Percentiles rank a stretch among this genome's conserved stretches.
phyloP scores from a whole-genome alignment of 2,113 vertebrate species.

The Strix uralensis region DNA sequence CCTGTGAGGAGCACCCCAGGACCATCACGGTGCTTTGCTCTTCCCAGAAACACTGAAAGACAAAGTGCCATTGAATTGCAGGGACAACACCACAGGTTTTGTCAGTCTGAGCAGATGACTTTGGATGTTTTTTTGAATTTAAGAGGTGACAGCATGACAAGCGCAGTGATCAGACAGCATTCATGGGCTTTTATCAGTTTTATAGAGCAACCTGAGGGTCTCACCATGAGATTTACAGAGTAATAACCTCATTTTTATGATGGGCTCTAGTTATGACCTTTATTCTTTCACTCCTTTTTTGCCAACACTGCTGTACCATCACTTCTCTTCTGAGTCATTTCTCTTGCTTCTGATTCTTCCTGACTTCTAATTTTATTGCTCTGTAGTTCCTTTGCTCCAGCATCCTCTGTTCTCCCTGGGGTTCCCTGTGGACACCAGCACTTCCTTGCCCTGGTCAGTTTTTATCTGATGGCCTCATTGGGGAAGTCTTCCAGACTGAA shows the following conservation, averaged over 20 bases:
- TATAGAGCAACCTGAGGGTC: neutral
- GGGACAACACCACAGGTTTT: neutral
- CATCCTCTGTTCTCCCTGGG: neutral
- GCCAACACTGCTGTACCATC: neutral
- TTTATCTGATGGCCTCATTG: neutral
- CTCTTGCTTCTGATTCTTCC: neutral
- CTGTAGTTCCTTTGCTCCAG: neutral
- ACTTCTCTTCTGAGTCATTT: neutral
- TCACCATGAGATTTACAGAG: neutral
- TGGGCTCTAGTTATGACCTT: neutral
- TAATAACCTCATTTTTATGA: neutral
- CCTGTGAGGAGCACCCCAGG: neutral
- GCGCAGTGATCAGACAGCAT: neutral
- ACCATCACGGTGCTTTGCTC: neutral
- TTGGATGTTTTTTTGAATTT: neutral
- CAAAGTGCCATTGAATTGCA: neutral
- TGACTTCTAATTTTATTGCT: neutral
- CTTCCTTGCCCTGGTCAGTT: neutral
- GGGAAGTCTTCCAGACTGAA: neutral
- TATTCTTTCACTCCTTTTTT: neutral
- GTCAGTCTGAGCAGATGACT: neutral
- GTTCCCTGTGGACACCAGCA: neutral
- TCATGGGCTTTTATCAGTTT: neutral
- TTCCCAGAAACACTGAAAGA: neutral
- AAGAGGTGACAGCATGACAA: neutral